Conservation (phyloP, 2,113 vertebrate genomes). For the Illadopsis cleaveri region DNA sequence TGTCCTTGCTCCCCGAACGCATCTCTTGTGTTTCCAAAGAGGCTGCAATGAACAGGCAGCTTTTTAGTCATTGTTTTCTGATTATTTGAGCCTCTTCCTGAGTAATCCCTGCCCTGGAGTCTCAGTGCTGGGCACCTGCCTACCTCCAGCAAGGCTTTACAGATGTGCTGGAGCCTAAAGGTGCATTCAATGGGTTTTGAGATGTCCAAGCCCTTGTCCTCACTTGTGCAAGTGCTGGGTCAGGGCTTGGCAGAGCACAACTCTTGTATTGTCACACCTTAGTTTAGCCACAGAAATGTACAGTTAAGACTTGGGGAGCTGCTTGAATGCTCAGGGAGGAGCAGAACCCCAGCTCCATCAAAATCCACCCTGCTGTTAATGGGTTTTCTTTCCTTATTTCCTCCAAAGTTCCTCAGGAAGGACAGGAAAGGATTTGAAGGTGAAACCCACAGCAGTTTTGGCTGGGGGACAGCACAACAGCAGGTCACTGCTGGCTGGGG, state of each 20-base stretch:
- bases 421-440: neutral
- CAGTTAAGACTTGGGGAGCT: neutral
- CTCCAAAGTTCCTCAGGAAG: neutral
- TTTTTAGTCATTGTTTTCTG: neutral
- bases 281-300: neutral
- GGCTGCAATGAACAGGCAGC: neutral
- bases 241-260: neutral
- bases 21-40: neutral
- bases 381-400: neutral
- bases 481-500: neutral
- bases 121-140: neutral
- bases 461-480: neutral
- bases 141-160: neutral
- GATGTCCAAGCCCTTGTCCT: neutral
- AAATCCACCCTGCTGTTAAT: neutral
- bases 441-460: neutral
- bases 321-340: neutral
- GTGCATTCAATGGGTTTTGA: neutral
- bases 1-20: neutral
- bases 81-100: neutral
- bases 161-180: neutral
- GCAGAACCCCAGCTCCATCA: neutral
- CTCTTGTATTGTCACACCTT: neutral
- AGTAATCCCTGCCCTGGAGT: neutral
- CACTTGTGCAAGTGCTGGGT: neutral